These are phyloP conservation scores for Maylandia zebra DNA, from an alignment of 2,113 vertebrate species.

Conservation along the genomic window DNA sequence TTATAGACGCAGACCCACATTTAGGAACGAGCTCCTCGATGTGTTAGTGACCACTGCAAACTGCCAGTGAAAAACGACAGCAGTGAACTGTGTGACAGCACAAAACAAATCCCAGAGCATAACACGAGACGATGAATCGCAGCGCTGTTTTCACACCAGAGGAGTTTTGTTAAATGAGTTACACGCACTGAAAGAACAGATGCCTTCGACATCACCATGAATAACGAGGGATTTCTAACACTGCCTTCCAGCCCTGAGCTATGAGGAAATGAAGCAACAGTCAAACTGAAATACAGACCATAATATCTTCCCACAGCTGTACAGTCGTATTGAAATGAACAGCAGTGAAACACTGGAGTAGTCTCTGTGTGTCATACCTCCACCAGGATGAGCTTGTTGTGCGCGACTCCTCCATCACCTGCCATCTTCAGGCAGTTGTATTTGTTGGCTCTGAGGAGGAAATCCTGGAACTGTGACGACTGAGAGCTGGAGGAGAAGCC, in stretches of 20 bases:
- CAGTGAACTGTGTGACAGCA: neutral
- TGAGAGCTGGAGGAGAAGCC: conserved; percentile 75
- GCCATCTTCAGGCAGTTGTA: conserved; percentile 87
- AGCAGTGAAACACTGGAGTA: neutral
- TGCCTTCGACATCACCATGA: neutral
- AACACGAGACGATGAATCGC: neutral
- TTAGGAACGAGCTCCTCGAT: neutral
- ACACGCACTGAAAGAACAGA: neutral
- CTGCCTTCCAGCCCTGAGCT: neutral
- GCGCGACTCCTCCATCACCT: conserved; percentile 68
- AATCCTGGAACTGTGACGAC: conserved; percentile 82
- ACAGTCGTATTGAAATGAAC: neutral
- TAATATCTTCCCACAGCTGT: neutral
- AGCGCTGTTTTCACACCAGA: neutral
- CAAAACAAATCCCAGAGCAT: neutral
- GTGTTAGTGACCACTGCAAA: neutral
- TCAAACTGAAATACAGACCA: neutral
- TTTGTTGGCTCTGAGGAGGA: conserved; percentile 89
- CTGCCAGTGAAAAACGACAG: neutral
- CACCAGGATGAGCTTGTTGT: conserved; percentile 84
- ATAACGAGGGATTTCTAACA: neutral
- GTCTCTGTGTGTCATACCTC: conserved; percentile 71
- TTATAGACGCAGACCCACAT: fast-evolving
- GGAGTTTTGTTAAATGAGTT: fast-evolving
- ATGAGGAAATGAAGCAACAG: neutral